phyloP scores from a whole-genome alignment of 1,140 invertebrate species.

The Drosophila neocordata region DNA sequence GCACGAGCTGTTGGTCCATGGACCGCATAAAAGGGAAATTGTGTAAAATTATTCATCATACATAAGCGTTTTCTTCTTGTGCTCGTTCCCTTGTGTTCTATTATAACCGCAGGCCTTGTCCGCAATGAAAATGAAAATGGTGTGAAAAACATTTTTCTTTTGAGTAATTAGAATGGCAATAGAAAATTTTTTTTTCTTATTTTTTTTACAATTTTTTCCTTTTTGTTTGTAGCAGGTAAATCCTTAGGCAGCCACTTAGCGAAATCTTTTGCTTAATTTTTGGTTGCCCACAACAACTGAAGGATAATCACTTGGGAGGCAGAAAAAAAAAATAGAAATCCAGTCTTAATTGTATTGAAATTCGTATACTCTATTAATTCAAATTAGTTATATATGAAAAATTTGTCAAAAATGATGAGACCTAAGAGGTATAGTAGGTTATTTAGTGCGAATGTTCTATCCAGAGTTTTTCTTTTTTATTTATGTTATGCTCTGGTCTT shows the following conservation, averaged over 20 bases:
- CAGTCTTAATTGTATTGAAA: not conserved
- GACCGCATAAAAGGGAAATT: constrained; percentile 54
- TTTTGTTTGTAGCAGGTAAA: constrained; percentile 12
- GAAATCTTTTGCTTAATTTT: constrained; percentile 1
- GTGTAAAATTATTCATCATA: constrained; percentile 62
- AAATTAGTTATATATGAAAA: no score
- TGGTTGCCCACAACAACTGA: constrained; percentile 6
- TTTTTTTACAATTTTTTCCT: not conserved
- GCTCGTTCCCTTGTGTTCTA: constrained; percentile 5
- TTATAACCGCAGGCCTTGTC: constrained; percentile 16
- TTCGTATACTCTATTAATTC: not conserved
- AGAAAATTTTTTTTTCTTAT: constrained; percentile 14
- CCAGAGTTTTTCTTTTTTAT: no score
- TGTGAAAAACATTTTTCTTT: constrained; percentile 35
- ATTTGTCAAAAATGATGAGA: no score
- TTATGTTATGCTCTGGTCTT: no score
- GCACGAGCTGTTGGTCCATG: constrained; percentile 44
- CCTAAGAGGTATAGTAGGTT: no score
- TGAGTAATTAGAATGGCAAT: constrained; percentile 15
- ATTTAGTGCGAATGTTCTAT: no score
- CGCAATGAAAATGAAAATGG: constrained; percentile 34
- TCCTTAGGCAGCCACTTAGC: not conserved
- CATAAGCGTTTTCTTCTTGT: constrained; percentile 43
- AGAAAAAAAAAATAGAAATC: not conserved
- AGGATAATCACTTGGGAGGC: constrained; percentile 5